Evolutionary conservation across 35 echinoderm and acorn worm species (phyloP), one percentile per base, ranked within the genome.

Genomic region (Diadema setosum): DNA sequence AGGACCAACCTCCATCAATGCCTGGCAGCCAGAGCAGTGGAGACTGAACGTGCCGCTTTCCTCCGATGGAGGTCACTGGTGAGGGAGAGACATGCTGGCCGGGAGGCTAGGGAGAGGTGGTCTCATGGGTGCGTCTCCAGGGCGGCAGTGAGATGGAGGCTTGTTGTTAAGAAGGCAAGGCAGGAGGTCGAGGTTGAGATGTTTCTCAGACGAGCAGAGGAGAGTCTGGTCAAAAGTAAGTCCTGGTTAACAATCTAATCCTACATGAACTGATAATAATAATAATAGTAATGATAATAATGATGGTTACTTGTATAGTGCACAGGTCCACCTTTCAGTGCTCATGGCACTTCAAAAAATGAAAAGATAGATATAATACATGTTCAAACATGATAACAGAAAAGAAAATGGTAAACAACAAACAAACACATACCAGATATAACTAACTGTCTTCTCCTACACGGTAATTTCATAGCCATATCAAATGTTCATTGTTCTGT

Each of bases 121-220:
- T 70, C 65, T 1, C 5, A 33, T 25, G 17, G 32, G 4, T 87
- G 85, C 58, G 63, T 87, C 42, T 17, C 30, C 21, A 87, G 44
- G 46, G 85, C 85, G 36, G 85, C 45, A 41, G 26, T 45, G 29
- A 39, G 30, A 5, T 87, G 85, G 85, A 87, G 37, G 64, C 37
- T 74, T 11, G 34, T 42, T 1, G 85, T 87, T 5, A 12, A 29
- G 20, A 12, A 45, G 21, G 18, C 24, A 18, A 65, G 64, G 45
- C 39, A 45, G 42, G 29, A 44, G 30, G 16, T 31, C 14, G 45
- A 46, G 44, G 39, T 52, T 20, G 85, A n/a, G 43, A 24, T 14
- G 61, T 46, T 75, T 14, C 34, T 17, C 25, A 34, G 33, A 70
- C 85, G 75, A 20, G 17, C 31, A 6, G 30, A 75, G 45, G 17